Conservation (phyloP, 2,888 invertebrate genomes). For the Cerceris ruficornis region DNA sequence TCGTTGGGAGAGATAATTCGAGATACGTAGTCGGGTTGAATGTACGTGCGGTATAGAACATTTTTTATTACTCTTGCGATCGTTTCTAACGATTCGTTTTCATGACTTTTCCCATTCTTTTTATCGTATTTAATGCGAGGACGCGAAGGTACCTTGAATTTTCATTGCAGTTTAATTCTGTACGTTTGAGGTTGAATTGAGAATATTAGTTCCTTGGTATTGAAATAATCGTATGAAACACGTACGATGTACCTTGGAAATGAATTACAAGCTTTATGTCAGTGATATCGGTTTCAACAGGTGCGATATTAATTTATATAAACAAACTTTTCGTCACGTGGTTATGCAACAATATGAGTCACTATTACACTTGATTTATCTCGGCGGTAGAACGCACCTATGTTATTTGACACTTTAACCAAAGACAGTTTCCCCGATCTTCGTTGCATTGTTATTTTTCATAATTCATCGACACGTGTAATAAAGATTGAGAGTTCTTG, state of each 20-base stretch:
- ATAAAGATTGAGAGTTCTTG: neutral
- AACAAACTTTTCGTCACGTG: constrained; percentile 37
- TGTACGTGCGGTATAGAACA: too few relatives aligned
- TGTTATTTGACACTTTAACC: constrained; percentile 13
- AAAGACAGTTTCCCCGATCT: neutral
- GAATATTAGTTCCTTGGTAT: neutral
- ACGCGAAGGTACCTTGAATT: neutral
- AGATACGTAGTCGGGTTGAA: too few relatives aligned
- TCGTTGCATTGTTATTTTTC: neutral
- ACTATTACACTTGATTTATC: constrained; percentile 27
- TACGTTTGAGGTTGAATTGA: neutral
- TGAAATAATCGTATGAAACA: neutral
- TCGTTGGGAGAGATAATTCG: too few relatives aligned
- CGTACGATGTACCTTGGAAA: constrained; percentile 8
- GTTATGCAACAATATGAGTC: constrained; percentile 53
- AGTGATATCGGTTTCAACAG: constrained; percentile 52
- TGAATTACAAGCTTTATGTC: constrained; percentile 15
- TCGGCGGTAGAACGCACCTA: constrained; percentile 9
- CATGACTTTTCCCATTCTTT: too few relatives aligned
- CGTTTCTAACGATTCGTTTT: too few relatives aligned
- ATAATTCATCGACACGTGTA: neutral
- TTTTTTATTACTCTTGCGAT: too few relatives aligned
- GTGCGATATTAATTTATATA: constrained; percentile 44
- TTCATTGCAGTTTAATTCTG: too few relatives aligned
- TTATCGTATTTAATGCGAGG: neutral